These are phyloP conservation scores for Antitype chi DNA, from an alignment of 2,888 invertebrate genomes.

Conservation along the genomic window DNA sequence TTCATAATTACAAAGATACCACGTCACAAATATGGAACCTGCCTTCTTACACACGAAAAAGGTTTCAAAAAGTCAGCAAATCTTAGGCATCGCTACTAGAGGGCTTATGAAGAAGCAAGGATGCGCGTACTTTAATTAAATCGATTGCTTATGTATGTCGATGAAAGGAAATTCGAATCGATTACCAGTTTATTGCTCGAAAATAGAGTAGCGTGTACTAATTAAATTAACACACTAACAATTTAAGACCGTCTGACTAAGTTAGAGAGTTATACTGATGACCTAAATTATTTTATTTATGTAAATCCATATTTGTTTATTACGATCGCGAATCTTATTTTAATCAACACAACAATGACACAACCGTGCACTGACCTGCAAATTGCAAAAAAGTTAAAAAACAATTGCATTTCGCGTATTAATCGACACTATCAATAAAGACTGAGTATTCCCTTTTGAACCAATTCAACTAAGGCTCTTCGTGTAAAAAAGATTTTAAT, in stretches of 20 bases:
- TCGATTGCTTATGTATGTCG: slow-evolving; percentile 13
- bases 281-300: no score
- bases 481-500: not conserved
- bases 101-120: slow-evolving; percentile 21
- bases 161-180: not conserved
- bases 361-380: no score
- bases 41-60: slow-evolving; percentile 17
- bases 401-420: no score
- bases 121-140: not conserved
- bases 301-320: no score
- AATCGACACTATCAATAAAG: not conserved
- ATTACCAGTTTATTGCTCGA: not conserved
- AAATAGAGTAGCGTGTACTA: no score
- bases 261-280: no score
- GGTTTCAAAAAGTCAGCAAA: slow-evolving; percentile 12
- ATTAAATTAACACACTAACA: no score
- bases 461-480: not conserved
- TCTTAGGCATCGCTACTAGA: slow-evolving; percentile 14
- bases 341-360: no score
- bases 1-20: slow-evolving; percentile 44
- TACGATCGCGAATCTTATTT: no score
- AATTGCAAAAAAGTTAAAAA: no score
- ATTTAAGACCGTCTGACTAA: no score
- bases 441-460: not conserved
- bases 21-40: slow-evolving; percentile 30